phyloP scores from a whole-genome alignment of 2,888 invertebrate species.

The Parnassius glacialis region DNA sequence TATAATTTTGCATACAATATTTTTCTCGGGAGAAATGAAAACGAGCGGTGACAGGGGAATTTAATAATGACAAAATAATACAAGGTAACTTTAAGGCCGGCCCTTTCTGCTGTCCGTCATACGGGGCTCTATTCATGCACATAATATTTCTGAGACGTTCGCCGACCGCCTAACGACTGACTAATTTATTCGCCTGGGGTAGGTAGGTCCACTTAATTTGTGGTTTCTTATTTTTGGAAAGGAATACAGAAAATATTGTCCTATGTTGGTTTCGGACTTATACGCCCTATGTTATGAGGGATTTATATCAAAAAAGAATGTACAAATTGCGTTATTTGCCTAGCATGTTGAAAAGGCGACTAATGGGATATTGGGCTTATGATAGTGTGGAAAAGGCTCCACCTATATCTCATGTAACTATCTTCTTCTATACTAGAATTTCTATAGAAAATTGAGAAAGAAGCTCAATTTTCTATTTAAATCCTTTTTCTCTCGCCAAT shows the following conservation, averaged over 20 bases:
- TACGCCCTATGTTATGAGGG: too few species aligned
- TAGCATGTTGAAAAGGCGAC: too few species aligned
- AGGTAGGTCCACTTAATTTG: constrained; percentile 34
- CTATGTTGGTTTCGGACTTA: too few species aligned
- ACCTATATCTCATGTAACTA: too few species aligned
- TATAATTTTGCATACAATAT: constrained; percentile 81
- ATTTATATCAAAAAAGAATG: too few species aligned
- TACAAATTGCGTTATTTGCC: too few species aligned
- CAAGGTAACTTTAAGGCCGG: constrained; percentile 76
- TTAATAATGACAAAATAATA: constrained; percentile 82
- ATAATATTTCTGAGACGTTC: constrained; percentile 75
- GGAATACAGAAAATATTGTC: constrained; percentile 8
- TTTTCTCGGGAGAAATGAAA: constrained; percentile 75
- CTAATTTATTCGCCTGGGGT: constrained; percentile 65
- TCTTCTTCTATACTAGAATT: too few species aligned
- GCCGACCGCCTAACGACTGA: constrained; percentile 71
- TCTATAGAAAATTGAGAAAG: too few species aligned
- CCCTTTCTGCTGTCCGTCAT: constrained; percentile 81
- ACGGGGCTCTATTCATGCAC: constrained; percentile 75
- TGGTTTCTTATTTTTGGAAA: constrained; percentile 20
- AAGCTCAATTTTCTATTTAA: too few species aligned
- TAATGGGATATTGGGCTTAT: too few species aligned
- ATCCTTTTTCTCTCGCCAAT: too few species aligned
- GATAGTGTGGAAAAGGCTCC: too few species aligned
- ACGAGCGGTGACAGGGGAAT: constrained; percentile 75